Conservation (phyloP, 1,140 invertebrate species). For the Orchesella cincta region DNA sequence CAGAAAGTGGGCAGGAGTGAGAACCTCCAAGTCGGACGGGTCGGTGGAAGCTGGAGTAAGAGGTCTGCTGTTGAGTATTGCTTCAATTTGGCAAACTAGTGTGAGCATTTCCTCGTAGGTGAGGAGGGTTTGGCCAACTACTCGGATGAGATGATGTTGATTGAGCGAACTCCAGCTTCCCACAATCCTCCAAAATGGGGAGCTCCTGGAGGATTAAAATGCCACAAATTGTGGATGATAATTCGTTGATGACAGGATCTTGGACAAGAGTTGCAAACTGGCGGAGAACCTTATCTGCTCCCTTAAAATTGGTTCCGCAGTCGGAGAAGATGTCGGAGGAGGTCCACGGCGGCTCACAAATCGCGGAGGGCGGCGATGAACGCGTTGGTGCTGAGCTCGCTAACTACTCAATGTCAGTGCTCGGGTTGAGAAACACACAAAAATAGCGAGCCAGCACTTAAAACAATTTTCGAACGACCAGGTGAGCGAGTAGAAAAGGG, state of each 20-base stretch:
- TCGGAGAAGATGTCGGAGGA: conserved; percentile 45
- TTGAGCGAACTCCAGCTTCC: too few relatives aligned
- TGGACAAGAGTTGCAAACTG: neutral
- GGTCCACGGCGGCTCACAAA: conserved; percentile 51
- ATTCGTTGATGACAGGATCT: neutral
- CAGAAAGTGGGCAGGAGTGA: conserved; percentile 49
- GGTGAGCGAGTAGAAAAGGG: neutral
- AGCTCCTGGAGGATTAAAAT: conserved; percentile 49
- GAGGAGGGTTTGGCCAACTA: conserved; percentile 39
- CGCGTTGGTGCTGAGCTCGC: conserved; percentile 38
- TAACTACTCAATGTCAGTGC: conserved; percentile 51
- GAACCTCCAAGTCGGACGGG: conserved; percentile 51
- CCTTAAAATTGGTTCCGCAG: conserved; percentile 51
- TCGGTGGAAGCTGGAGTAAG: conserved; percentile 47
- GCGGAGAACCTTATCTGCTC: conserved; percentile 3
- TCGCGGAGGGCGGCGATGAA: conserved; percentile 49
- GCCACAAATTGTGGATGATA: conserved; percentile 40
- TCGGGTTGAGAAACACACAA: conserved; percentile 47
- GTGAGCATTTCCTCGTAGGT: conserved; percentile 52
- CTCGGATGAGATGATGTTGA: conserved; percentile 39
- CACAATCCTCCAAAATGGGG: conserved; percentile 51
- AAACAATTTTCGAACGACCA: neutral
- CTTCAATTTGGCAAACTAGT: conserved; percentile 51
- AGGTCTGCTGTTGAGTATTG: conserved; percentile 51
- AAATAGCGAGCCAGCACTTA: conserved; percentile 37